Evolutionary conservation across 2,888 invertebrate genomes (phyloP), one percentile per base, ranked within the genome.

Genomic region (Heliconius sara): DNA sequence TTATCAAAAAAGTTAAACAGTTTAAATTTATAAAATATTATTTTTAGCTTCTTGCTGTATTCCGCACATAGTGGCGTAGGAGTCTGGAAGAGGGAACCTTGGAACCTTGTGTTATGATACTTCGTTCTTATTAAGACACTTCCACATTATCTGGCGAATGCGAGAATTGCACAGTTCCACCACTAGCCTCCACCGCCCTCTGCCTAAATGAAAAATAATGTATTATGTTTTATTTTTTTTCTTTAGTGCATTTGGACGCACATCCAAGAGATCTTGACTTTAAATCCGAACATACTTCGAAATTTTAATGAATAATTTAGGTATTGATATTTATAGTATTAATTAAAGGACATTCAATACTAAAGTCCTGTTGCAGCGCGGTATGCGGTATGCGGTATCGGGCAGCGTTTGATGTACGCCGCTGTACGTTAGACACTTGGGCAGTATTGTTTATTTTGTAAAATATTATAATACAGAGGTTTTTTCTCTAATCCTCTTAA

Each of bases 371-470:
- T 52, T 77, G 47, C n/a, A 65, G 10, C 16, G 43, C 34, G 19
- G 66, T 66, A 47, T 52, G 47, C 57, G 34, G 25, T 60, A 60
- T 27, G 52, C 39, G 27, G 67, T 67, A 34, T 34, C 63, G 47
- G 47, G 30, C 63, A n/a, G n/a, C 60, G 65, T 65, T 72, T 66
- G 19, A 66, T 34, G 43, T 16, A 66, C n/a, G 25, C 65, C 71
- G 77, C 65, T 25, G 52, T 65, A 30, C 3, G 34, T 16, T 66
- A 22, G 43, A n/a, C 57, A 39, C 57, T 77, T 30, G 63, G n/a
- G 19, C 43, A 68, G 66, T 30, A 57, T 78, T 57, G 72, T 57
- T 66, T 73, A 34, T 78, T 78, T 65, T 27, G 39, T 43, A 19
- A 65, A 75, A 65, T 65, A 65, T 75, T 65, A 27, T 47, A 75